Conservation (phyloP, 2,888 invertebrate species). For the Melinaea menophilus region DNA sequence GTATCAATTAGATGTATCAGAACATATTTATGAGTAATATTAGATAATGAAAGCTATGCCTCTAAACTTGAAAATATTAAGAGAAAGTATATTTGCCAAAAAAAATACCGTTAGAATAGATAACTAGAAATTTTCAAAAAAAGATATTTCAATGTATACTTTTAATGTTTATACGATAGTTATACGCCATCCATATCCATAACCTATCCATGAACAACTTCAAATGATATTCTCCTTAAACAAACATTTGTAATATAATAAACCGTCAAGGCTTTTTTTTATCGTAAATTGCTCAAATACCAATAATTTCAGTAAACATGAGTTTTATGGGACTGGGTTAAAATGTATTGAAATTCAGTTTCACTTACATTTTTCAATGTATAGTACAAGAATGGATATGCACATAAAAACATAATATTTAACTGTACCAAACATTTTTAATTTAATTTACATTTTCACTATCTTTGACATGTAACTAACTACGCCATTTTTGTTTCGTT, state of each 20-base stretch:
- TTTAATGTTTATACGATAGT: constrained; percentile 1
- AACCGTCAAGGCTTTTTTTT: constrained; percentile 25
- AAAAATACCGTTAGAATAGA: constrained; percentile 22
- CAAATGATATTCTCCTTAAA: constrained; percentile 13
- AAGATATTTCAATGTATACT: no score
- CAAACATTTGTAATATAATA: constrained; percentile 25
- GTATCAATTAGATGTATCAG: no score
- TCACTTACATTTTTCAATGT: constrained; percentile 60
- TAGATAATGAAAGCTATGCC: no score
- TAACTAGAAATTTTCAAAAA: background rate
- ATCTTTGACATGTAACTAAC: constrained; percentile 54
- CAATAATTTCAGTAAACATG: background rate
- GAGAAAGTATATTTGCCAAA: constrained; percentile 29
- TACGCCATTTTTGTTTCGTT: constrained; percentile 65
- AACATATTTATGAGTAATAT: no score
- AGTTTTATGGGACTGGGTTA: background rate
- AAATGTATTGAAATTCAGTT: background rate
- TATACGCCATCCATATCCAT: constrained; percentile 9
- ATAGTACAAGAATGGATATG: constrained; percentile 47
- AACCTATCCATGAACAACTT: constrained; percentile 16
- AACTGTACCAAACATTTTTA: constrained; percentile 60
- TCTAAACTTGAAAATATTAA: constrained; percentile 2
- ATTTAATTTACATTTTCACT: constrained; percentile 67
- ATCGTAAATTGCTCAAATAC: constrained; percentile 12
- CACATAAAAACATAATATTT: constrained; percentile 48